These are phyloP conservation scores for Sapayoa aenigma DNA, from an alignment of 2,113 vertebrate species.

Conservation along the genomic window DNA sequence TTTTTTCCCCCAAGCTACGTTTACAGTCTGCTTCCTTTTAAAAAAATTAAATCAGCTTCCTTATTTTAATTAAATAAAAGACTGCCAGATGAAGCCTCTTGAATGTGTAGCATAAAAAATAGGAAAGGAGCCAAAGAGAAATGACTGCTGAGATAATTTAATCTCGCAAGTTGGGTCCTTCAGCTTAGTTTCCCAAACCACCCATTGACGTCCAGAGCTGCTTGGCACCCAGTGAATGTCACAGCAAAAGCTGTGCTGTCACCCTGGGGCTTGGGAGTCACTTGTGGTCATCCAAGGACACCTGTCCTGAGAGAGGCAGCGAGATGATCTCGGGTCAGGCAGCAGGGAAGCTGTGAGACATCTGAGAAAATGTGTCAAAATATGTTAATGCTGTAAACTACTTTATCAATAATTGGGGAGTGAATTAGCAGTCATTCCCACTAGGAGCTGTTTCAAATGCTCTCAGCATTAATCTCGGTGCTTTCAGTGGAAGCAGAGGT, in stretches of 20 bases:
- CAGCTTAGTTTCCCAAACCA: background rate
- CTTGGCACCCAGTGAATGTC: background rate
- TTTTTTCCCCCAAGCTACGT: background rate
- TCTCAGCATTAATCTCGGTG: background rate
- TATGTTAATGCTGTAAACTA: fast-evolving
- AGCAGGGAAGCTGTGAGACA: background rate
- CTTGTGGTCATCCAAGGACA: background rate
- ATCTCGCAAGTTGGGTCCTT: background rate
- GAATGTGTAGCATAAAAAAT: background rate
- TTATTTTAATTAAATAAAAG: background rate
- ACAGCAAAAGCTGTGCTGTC: background rate
- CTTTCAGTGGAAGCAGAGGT: background rate
- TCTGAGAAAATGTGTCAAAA: background rate
- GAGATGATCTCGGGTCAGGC: background rate
- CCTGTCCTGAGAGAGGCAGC: background rate
- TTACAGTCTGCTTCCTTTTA: background rate
- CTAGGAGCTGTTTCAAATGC: background rate
- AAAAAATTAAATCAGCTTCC: background rate
- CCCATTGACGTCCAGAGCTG: background rate
- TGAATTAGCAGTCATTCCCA: background rate
- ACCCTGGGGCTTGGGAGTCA: background rate
- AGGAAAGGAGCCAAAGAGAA: background rate
- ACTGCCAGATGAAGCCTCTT: background rate
- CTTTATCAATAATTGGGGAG: background rate
- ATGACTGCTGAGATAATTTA: background rate